These are phyloP conservation scores for Valencia hispanica DNA, from an alignment of 2,797 vertebrate genomes.

Conservation along the genomic window DNA sequence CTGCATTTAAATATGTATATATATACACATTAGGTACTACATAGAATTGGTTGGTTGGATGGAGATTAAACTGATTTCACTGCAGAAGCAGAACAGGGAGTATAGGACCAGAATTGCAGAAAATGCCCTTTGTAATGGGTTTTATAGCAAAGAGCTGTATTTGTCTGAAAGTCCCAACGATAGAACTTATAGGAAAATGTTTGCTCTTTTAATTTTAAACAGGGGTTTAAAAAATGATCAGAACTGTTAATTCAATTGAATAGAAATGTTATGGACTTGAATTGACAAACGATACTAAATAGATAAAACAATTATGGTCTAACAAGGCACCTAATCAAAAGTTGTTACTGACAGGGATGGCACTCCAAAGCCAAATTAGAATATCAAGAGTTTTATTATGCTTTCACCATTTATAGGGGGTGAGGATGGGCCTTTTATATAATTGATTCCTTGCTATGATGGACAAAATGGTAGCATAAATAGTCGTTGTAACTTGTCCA, in stretches of 20 bases:
- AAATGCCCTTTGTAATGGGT: background rate
- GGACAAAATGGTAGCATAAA: background rate
- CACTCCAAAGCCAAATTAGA: background rate
- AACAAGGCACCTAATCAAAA: background rate
- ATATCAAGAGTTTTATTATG: background rate
- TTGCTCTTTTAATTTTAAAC: background rate
- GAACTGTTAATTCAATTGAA: background rate
- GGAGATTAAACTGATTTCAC: constrained; percentile 3
- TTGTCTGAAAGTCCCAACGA: background rate
- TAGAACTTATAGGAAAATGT: background rate
- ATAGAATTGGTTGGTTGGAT: background rate
- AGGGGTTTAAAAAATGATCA: background rate
- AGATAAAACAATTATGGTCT: background rate
- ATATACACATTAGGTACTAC: background rate
- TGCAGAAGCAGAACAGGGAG: background rate
- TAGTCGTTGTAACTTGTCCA: background rate
- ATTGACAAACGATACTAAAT: background rate
- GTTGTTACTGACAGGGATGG: background rate
- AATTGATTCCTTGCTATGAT: background rate
- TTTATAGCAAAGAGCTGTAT: background rate
- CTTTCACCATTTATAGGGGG: background rate
- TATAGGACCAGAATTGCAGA: background rate
- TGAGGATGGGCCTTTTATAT: background rate
- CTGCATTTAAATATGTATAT: no score
- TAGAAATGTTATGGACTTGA: background rate